Percentiles rank a stretch among this genome's conserved stretches.
Evolutionary conservation across 2,113 vertebrate genomes (phyloP).

Genomic region (Corydoras maculifer): DNA sequence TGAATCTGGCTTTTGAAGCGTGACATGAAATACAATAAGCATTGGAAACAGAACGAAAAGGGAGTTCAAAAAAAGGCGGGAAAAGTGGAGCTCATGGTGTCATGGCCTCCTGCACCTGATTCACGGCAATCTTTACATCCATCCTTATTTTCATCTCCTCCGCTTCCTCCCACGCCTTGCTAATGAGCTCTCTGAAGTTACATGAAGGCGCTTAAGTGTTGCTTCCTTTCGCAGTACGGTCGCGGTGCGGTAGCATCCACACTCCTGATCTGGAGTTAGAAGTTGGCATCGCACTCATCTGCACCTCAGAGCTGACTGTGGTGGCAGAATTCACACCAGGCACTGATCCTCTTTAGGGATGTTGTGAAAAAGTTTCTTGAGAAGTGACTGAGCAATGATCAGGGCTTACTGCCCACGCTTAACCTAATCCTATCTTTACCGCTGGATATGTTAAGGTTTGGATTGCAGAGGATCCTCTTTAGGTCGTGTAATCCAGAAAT

Average conservation of each 20-base stretch:
- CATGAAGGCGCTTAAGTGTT: constrained; percentile 10
- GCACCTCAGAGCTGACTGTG: background rate
- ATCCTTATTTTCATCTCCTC: constrained; percentile 20
- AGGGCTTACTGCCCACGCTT: too few species aligned
- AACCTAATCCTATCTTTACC: too few species aligned
- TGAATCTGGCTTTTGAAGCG: constrained; percentile 12
- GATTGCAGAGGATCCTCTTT: too few species aligned
- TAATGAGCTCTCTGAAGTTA: constrained; percentile 19
- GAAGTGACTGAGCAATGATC: constrained; percentile 14
- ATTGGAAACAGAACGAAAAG: constrained; percentile 24
- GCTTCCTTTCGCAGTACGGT: background rate
- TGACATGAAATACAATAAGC: constrained; percentile 20
- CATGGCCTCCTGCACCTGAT: constrained; percentile 36
- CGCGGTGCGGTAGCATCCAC: constrained; percentile 12
- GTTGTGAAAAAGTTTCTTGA: background rate
- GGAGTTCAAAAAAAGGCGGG: constrained; percentile 35
- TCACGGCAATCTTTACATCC: background rate
- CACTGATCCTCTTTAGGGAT: constrained; percentile 5
- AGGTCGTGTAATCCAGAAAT: too few species aligned
- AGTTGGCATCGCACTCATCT: constrained; percentile 20
- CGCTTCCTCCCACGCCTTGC: constrained; percentile 6
- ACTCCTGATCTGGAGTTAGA: constrained; percentile 24
- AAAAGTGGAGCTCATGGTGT: constrained; percentile 19
- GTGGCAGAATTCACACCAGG: constrained; percentile 32
- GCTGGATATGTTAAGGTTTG: too few species aligned